These are phyloP conservation scores for Epinephelus moara DNA, from an alignment of 2,113 vertebrate species.

Conservation along the genomic window DNA sequence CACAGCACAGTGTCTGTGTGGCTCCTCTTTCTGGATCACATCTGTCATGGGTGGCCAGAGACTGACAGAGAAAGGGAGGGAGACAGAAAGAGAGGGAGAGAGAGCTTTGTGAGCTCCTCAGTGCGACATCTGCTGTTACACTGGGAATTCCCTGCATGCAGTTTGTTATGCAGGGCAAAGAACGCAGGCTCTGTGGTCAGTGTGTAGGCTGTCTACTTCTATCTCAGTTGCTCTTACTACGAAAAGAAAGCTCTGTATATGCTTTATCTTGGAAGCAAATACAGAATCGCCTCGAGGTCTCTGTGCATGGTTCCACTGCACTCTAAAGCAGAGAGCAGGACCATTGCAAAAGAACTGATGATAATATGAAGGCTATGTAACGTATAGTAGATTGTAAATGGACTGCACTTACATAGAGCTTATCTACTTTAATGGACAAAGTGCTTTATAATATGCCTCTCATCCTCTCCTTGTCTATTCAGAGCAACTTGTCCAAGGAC, in stretches of 20 bases:
- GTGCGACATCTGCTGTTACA: slow-evolving; percentile 26
- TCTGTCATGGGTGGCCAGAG: slow-evolving; percentile 25
- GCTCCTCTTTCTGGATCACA: slow-evolving; percentile 37
- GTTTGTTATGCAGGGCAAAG: not conserved
- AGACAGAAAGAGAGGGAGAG: not conserved
- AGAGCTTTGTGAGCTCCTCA: slow-evolving; percentile 5
- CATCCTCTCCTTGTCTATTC: not conserved
- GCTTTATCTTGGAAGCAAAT: not conserved
- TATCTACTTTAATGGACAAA: not conserved
- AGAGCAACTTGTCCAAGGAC: not conserved
- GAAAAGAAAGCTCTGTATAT: slow-evolving; percentile 9
- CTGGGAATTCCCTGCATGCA: slow-evolving; percentile 26
- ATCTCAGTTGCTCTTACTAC: not conserved
- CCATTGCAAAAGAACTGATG: not conserved
- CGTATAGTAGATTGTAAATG: too few relatives aligned
- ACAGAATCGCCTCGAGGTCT: not conserved
- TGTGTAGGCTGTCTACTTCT: not conserved
- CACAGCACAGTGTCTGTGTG: slow-evolving; percentile 6
- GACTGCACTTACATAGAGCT: too few relatives aligned
- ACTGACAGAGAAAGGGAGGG: slow-evolving; percentile 6
- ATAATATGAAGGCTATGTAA: not conserved
- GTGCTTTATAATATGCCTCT: not conserved
- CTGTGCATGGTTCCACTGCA: not conserved
- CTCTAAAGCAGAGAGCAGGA: not conserved
- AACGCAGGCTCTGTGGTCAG: not conserved